Percentiles rank a stretch among this genome's conserved stretches.
These are phyloP conservation scores for Branchinecta sandiegonensis DNA, from an alignment of 2,888 invertebrate genomes.

Conservation along the genomic window DNA sequence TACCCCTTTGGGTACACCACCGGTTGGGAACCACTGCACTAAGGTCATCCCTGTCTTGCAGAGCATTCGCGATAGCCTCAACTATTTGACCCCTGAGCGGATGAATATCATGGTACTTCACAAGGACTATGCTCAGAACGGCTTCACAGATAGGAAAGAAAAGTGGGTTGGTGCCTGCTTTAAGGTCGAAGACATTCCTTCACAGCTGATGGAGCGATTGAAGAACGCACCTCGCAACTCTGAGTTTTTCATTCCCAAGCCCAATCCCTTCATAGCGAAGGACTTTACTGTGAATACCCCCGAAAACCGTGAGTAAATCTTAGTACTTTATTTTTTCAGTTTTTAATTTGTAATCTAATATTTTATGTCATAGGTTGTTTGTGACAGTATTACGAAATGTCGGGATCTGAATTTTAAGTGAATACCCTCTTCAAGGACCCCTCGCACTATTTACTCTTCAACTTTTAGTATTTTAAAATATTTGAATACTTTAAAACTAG, in stretches of 20 bases:
- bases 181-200: conserved; percentile 42
- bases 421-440: too few relatives aligned
- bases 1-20: too few relatives aligned
- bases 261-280: conserved; percentile 55
- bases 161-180: conserved; percentile 10
- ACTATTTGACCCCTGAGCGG: conserved; percentile 46
- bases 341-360: too few relatives aligned
- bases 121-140: conserved; percentile 41
- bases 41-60: conserved; percentile 30
- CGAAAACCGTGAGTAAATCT: conserved; percentile 21
- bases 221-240: conserved; percentile 39
- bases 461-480: too few relatives aligned
- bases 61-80: conserved; percentile 46
- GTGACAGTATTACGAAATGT: too few relatives aligned
- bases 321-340: neutral
- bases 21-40: too few relatives aligned
- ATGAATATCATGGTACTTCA: conserved; percentile 57
- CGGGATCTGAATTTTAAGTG: too few relatives aligned
- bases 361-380: too few relatives aligned
- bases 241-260: conserved; percentile 51
- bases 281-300: conserved; percentile 47
- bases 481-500: too few relatives aligned
- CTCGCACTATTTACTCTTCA: too few relatives aligned
- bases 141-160: conserved; percentile 25
- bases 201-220: conserved; percentile 50